These are phyloP conservation scores for Argyrosomus japonicus DNA, from an alignment of 2,113 vertebrate species.

Conservation along the genomic window DNA sequence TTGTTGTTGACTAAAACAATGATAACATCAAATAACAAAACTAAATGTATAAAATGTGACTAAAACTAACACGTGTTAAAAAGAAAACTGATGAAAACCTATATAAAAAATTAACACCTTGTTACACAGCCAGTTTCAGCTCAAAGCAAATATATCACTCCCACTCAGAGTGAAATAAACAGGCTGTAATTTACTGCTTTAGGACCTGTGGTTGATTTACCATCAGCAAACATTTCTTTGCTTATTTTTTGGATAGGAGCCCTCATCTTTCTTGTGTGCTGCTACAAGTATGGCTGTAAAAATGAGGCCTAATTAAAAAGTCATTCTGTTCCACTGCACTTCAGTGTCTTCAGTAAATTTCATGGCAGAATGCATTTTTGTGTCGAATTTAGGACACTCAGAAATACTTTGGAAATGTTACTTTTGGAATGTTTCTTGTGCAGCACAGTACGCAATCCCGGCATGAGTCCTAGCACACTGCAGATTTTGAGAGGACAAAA, in stretches of 20 bases:
- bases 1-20: neutral
- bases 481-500: conserved; percentile 47
- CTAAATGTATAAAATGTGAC: neutral
- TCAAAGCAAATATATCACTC: conserved; percentile 23
- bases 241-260: conserved; percentile 25
- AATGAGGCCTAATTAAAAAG: conserved; percentile 52
- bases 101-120: neutral
- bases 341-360: conserved; percentile 19
- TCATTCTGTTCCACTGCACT: conserved; percentile 3
- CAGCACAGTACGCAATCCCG: conserved; percentile 49
- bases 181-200: conserved; percentile 43
- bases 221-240: conserved; percentile 23
- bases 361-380: conserved; percentile 36
- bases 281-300: conserved; percentile 25
- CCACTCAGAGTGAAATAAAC: conserved; percentile 29
- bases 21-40: neutral
- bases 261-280: conserved; percentile 1
- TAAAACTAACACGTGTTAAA: neutral
- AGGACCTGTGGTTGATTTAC: conserved; percentile 31
- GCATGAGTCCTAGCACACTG: conserved; percentile 37
- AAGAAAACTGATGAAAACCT: neutral
- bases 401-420: conserved; percentile 39
- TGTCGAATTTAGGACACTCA: conserved; percentile 40
- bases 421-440: conserved; percentile 18
- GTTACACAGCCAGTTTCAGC: neutral